Percentiles rank a stretch among this genome's conserved stretches.
Conservation (phyloP, 2,888 invertebrate species). For the Cheilosia vernalis region DNA sequence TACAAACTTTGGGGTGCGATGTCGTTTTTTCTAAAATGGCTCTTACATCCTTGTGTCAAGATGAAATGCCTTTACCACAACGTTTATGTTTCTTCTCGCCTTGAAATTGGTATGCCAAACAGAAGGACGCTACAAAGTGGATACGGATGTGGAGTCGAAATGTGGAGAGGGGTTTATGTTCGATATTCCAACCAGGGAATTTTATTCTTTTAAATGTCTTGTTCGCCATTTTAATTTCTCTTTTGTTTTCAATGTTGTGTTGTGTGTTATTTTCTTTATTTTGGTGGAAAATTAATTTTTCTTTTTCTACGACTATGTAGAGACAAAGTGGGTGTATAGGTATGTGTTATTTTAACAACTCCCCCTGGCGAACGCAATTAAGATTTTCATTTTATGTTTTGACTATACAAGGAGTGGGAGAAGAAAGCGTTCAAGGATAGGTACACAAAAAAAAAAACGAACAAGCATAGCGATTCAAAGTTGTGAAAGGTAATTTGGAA, state of each 20-base stretch:
- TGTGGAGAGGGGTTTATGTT: conserved; percentile 4
- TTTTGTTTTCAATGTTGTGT: conserved; percentile 55
- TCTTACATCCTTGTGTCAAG: conserved; percentile 5
- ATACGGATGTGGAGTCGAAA: not conserved
- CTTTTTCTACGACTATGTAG: not conserved
- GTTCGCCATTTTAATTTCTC: conserved; percentile 59
- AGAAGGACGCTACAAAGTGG: not conserved
- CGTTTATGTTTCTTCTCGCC: conserved; percentile 40
- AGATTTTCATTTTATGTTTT: conserved; percentile 68
- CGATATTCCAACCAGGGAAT: conserved; percentile 50
- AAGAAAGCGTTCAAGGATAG: conserved; percentile 1
- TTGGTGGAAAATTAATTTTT: conserved; percentile 32
- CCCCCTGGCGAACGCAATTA: conserved; percentile 63
- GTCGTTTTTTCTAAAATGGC: conserved; percentile 20
- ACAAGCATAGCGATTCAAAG: conserved; percentile 53
- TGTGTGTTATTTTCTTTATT: not conserved
- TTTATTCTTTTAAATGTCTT: conserved; percentile 51
- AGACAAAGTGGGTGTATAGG: conserved; percentile 37
- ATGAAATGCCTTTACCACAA: conserved; percentile 49
- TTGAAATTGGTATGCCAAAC: not conserved
- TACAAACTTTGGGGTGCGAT: conserved; percentile 14
- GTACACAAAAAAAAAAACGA: not conserved
- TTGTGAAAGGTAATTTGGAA: conserved; percentile 67
- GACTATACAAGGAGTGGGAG: not conserved
- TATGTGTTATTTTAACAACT: conserved; percentile 42